Evolutionary conservation across 2,888 invertebrate species (phyloP).

Genomic region (Hipparchia sbordonii): DNA sequence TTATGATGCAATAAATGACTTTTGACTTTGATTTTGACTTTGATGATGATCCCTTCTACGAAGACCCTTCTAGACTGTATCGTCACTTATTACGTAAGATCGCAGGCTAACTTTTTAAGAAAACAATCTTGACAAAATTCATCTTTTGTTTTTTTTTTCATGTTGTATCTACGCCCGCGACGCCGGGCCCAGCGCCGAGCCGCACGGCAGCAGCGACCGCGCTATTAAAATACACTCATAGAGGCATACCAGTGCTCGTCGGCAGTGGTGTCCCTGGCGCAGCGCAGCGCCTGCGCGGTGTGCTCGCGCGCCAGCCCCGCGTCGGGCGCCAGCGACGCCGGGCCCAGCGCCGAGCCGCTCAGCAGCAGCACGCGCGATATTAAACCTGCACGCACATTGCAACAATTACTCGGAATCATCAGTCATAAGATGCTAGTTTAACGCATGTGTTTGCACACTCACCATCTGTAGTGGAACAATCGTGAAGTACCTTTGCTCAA

Average conservation of each 20-base stretch:
- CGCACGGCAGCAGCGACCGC: conserved; percentile 88
- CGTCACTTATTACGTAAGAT: no score
- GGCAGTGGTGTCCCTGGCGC: conserved; percentile 50
- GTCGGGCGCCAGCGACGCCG: conserved; percentile 89
- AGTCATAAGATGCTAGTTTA: background rate
- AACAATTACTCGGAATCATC: background rate
- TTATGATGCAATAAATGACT: no score
- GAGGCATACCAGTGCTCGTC: conserved; percentile 62
- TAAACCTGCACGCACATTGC: conserved; percentile 80
- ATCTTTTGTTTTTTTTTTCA: no score
- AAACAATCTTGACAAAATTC: no score
- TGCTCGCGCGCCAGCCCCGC: conserved; percentile 85
- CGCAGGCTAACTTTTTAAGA: no score
- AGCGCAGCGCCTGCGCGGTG: conserved; percentile 81
- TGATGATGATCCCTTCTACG: no score
- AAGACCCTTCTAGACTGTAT: no score
- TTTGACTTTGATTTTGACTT: no score
- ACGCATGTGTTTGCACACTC: background rate
- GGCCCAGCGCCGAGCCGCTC: conserved; percentile 90
- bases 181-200: conserved; percentile 90
- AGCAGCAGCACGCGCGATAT: conserved; percentile 88
- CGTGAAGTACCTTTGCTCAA: conserved; percentile 85
- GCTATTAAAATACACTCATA: conserved; percentile 77
- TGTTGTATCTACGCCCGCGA: conserved; percentile 77
- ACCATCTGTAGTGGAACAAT: no score